Conservation (phyloP, 1,140 invertebrate genomes). For the Drosophila ambigua region DNA sequence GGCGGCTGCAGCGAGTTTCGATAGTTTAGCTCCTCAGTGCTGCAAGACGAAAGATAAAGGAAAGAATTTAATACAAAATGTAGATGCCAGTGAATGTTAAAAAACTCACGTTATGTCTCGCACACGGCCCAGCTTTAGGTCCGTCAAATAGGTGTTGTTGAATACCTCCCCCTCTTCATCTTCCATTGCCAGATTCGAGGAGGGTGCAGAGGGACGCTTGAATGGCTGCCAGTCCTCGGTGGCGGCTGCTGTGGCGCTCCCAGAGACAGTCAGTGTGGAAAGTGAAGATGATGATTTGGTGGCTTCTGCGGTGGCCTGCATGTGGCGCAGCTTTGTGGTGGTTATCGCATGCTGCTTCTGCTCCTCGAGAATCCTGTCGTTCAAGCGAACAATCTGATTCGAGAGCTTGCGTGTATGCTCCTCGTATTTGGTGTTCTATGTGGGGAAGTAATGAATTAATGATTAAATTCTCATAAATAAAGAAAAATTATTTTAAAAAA, state of each 20-base stretch:
- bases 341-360: conserved; percentile 73
- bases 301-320: conserved; percentile 35
- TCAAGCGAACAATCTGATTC: conserved; percentile 73
- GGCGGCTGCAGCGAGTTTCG: conserved; percentile 94
- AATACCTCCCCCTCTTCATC: conserved; percentile 93
- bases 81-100: background rate
- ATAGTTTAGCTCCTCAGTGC: conserved; percentile 88
- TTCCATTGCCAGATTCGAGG: conserved; percentile 86
- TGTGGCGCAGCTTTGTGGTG: conserved; percentile 69
- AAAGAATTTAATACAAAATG: background rate
- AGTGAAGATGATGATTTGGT: background rate
- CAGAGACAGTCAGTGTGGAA: conserved; percentile 3
- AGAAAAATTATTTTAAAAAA: too few species aligned
- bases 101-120: conserved; percentile 60
- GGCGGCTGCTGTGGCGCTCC: background rate
- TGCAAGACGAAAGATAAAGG: conserved; percentile 5
- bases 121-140: conserved; percentile 85
- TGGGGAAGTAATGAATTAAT: background rate
- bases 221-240: conserved; percentile 55
- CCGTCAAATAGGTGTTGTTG: conserved; percentile 89
- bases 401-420: conserved; percentile 75
- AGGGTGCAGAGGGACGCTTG: conserved; percentile 50
- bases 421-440: conserved; percentile 74
- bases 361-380: conserved; percentile 74
- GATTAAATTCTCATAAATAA: too few species aligned